phyloP scores from a whole-genome alignment of 2,113 vertebrate species.

The Notiomystis cincta region DNA sequence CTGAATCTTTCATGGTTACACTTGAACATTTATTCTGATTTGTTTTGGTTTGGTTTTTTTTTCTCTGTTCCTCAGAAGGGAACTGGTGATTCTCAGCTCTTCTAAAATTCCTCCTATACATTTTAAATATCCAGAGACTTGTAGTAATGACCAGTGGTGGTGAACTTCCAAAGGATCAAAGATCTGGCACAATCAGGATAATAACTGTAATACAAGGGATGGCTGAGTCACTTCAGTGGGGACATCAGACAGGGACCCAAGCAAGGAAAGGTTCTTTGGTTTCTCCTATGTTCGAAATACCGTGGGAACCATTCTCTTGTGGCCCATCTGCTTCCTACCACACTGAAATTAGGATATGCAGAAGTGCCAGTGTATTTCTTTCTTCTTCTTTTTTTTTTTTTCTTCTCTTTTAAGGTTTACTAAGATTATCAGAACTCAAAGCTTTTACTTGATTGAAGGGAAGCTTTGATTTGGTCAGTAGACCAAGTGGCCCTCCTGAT shows the following conservation, averaged over 20 bases:
- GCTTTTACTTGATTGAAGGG: slow-evolving; percentile 20
- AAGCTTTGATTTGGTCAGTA: neutral
- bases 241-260: neutral
- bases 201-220: neutral
- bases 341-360: slow-evolving; percentile 28
- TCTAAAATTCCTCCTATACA: neutral
- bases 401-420: neutral
- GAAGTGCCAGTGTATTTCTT: neutral
- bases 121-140: neutral
- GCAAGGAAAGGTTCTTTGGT: neutral
- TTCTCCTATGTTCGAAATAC: slow-evolving; percentile 15
- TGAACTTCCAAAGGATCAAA: slow-evolving; percentile 18
- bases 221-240: neutral
- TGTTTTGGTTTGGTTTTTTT: neutral
- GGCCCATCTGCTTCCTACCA: slow-evolving; percentile 17
- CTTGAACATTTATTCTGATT: neutral
- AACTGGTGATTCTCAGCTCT: neutral
- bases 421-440: neutral
- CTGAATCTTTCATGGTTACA: neutral
- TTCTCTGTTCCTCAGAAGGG: neutral
- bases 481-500: neutral
- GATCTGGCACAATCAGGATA: neutral
- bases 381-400: neutral
- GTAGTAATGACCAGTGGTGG: neutral
- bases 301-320: slow-evolving; percentile 34